Conservation (phyloP, 1,140 invertebrate species). For the Ceratina australensis region DNA sequence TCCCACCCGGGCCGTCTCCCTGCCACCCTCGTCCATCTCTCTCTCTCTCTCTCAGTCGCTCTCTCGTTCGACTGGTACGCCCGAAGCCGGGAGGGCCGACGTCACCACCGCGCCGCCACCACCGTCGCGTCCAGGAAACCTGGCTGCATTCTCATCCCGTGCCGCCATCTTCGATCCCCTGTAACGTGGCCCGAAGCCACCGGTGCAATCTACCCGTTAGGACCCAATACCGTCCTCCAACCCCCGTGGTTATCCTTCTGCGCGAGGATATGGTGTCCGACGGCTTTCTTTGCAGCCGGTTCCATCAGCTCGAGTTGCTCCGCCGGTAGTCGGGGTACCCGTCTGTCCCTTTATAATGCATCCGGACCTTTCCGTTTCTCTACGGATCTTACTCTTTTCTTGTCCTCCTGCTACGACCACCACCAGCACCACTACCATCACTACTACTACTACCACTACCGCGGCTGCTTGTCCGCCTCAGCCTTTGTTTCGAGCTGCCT, state of each 20-base stretch:
- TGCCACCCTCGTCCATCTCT: slow-evolving; percentile 11
- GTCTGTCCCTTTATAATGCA: slow-evolving; percentile 42
- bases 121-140: slow-evolving; percentile 13
- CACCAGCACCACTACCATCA: too few relatives aligned
- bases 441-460: too few relatives aligned
- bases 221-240: slow-evolving; percentile 36
- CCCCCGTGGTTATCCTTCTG: slow-evolving; percentile 1
- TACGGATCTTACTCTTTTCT: slow-evolving; percentile 29
- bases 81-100: slow-evolving; percentile 9
- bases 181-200: slow-evolving; percentile 45
- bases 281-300: slow-evolving; percentile 38
- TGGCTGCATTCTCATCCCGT: slow-evolving; percentile 47
- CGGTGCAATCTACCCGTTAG: slow-evolving; percentile 50
- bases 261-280: slow-evolving; percentile 37
- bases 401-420: neutral
- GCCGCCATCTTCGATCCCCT: slow-evolving; percentile 51
- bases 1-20: slow-evolving; percentile 14
- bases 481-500: neutral
- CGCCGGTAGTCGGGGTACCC: neutral
- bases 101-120: too few relatives aligned
- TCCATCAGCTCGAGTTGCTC: slow-evolving; percentile 39
- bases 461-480: neutral
- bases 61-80: slow-evolving; percentile 20
- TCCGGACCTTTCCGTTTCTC: slow-evolving; percentile 33
- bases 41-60: too few relatives aligned